phyloP scores from a whole-genome alignment of 2,888 invertebrate genomes.

The Phasia obesa region DNA sequence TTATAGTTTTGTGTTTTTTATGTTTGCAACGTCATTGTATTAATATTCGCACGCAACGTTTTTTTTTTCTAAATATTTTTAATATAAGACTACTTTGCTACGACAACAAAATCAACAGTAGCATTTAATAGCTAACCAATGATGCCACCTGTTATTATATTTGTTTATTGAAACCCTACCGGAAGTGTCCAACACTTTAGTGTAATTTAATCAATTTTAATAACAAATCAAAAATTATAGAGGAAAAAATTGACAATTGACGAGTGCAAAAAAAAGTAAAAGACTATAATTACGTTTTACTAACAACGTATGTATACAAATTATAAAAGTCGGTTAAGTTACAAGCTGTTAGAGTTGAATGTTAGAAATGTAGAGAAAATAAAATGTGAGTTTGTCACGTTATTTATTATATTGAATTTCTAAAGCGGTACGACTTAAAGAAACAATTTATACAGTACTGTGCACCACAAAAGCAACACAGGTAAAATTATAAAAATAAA shows the following conservation, averaged over 20 bases:
- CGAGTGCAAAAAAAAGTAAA: slow-evolving; percentile 5
- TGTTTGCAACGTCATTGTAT: slow-evolving; percentile 67
- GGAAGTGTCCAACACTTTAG: slow-evolving; percentile 26
- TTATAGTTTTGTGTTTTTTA: slow-evolving; percentile 38
- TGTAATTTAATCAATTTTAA: slow-evolving; percentile 41
- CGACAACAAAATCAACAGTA: not conserved
- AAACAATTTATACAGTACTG: too few relatives aligned
- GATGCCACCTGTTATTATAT: slow-evolving; percentile 36
- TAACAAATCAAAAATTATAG: slow-evolving; percentile 11
- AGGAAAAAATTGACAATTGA: slow-evolving; percentile 14
- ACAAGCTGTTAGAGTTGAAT: too few relatives aligned
- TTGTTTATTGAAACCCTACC: not conserved
- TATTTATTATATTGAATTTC: too few relatives aligned
- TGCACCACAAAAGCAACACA: not conserved
- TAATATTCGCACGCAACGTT: slow-evolving; percentile 63
- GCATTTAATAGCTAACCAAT: slow-evolving; percentile 7
- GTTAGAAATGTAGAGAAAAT: too few relatives aligned
- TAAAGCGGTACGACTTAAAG: too few relatives aligned
- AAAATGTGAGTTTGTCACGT: too few relatives aligned
- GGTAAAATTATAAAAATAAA: too few relatives aligned
- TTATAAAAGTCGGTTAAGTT: not conserved
- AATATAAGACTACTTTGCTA: not conserved
- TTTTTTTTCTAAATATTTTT: not conserved
- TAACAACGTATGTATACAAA: not conserved
- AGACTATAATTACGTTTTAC: slow-evolving; percentile 12